Evolutionary conservation across 1,140 invertebrate genomes (phyloP), one percentile per base, ranked within the genome.

Genomic region (Drosophila pachea): DNA sequence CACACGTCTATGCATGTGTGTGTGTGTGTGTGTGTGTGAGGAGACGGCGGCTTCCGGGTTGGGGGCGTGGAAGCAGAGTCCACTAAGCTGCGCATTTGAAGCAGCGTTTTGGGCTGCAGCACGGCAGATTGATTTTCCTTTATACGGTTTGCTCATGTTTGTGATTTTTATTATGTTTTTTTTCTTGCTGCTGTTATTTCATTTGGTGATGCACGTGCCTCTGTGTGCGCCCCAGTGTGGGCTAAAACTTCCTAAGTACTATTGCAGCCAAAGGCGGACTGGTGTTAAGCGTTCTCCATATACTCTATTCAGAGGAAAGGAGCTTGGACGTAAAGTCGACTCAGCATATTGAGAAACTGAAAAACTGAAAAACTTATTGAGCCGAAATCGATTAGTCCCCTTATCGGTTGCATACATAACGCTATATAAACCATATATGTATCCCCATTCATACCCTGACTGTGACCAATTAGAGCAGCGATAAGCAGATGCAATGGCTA

Each of bases 51-150:
- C 40, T 22, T 22, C 12, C 40, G 7, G 16, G 32, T 1, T 4
- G 8, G 43, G 53, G 22, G 14, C 7, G 53, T 9, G 42, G 40
- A 11, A 38, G 33, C 5, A 22, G 50, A n/a, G 22, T 35, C 14
- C 4, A 45, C 42, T 68, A 43, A 35, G 40, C n/a, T 53, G 36
- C 2, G 16, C 32, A 43, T 38, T 35, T 31, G 16, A 7, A 33
- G 38, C 14, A 35, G 32, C 22, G 42, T 52, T 52, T 31, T 42
- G 33, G 68, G 56, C 52, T 61, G 43, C 43, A 55, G 50, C 50
- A 45, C 31, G 35, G 55, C 49, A 74, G 79, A 84, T 83, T 83
- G 79, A 84, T 83, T 84, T 84, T 79, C 81, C 74, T 84, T 68
- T 68, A 66, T 84, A 76, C 52, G 73, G 59, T 70, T 76, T 65